Evolutionary conservation across 2,888 invertebrate species (phyloP), one percentile per base, ranked within the genome.

Genomic region (Pristionchus japonicus): DNA sequence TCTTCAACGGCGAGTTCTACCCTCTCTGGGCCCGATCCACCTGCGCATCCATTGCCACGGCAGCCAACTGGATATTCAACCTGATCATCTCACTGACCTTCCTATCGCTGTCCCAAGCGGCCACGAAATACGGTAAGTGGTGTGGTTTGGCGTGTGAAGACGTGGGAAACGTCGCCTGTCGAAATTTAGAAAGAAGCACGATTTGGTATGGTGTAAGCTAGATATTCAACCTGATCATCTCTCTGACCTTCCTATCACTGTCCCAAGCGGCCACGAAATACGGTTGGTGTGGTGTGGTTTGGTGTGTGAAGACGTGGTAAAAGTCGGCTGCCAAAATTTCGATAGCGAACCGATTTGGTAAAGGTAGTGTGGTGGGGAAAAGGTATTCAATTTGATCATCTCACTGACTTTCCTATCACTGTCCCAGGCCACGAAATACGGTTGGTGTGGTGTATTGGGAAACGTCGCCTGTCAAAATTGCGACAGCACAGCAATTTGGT

Each of bases 1-100:
- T 96, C 9, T 95, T 96, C 86, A 96, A 96, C 92, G 95, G 96
- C 6, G 96, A 96, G 92, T 95, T 96, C 87, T 96, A 95, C 91
- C 96, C 96, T 0, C 92, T 95, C 52, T 96, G 96, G 96, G 95
- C 96, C 0, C 93, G 96, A 85, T 80, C 88, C 64, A 92, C 95
- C 0, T 95, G 95, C 64, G 92, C 90, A n/a, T 90, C 91, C 15
- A 89, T 92, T 13, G 88, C 91, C 23, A 92, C 92, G 15, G 90
- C 91, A 0, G 91, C 94, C 80, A 96, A 96, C 92, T 96, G 96
- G 96, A 91, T 95, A 7, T 95, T 95, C 91, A 96, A 96, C 91
- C 93, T 96, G 40, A 89, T 95, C 43, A 95, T 96, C 17, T 95
- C 96, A 0, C 94, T 96, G 90, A 95, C 95, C 3, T 96, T 96